These are phyloP conservation scores for Lamproptera curius DNA, from an alignment of 2,888 invertebrate species.

Conservation along the genomic window DNA sequence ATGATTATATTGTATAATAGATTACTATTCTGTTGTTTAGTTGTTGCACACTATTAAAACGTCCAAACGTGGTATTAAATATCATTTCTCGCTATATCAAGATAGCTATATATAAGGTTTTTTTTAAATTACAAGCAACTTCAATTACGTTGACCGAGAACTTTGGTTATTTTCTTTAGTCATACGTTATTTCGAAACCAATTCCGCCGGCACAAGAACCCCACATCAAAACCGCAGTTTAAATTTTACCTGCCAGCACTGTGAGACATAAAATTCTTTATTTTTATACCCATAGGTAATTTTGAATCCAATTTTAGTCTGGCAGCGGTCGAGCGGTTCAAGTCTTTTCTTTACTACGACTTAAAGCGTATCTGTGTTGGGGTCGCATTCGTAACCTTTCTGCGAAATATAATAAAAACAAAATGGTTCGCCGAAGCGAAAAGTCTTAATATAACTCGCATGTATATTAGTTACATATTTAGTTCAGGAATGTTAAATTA, in stretches of 20 bases:
- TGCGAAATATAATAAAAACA: conserved; percentile 18
- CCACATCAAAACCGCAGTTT: conserved; percentile 5
- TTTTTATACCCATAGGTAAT: conserved; percentile 28
- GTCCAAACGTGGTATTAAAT: no score
- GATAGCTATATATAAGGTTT: no score
- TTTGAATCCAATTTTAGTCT: conserved; percentile 27
- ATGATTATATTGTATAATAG: no score
- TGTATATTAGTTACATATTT: no score
- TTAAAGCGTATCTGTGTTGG: conserved; percentile 14
- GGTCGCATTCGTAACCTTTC: conserved; percentile 20
- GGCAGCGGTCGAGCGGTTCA: conserved; percentile 23
- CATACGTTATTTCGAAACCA: neutral
- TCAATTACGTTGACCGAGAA: no score
- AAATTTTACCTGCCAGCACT: conserved; percentile 17
- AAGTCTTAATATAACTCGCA: no score
- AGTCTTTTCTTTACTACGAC: conserved; percentile 18
- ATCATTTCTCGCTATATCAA: no score
- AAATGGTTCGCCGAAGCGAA: conserved; percentile 16
- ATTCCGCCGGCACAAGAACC: conserved; percentile 4
- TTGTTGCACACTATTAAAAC: no score
- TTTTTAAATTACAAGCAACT: no score
- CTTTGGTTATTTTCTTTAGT: conserved; percentile 2
- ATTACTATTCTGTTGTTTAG: no score
- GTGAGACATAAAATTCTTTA: conserved; percentile 25
- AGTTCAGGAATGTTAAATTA: no score